These are phyloP conservation scores for Folsomia candida DNA, from an alignment of 2,888 invertebrate genomes.

Conservation along the genomic window DNA sequence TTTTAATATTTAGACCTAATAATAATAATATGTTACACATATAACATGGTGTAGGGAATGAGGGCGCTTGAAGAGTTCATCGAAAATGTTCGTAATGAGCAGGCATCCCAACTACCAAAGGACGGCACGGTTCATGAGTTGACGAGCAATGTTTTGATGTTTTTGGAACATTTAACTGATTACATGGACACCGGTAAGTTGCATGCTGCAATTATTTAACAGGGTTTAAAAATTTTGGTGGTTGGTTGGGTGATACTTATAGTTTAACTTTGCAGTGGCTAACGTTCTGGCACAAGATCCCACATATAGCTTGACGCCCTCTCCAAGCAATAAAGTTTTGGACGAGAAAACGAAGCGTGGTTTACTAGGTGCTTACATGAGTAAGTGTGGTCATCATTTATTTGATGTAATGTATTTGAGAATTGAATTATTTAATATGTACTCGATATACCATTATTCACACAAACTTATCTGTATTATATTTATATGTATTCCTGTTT, in stretches of 20 bases:
- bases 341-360: conserved; percentile 63
- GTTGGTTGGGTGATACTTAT: no score
- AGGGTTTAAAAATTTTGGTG: no score
- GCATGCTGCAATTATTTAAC: no score
- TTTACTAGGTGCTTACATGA: conserved; percentile 76
- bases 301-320: conserved; percentile 52
- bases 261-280: no score
- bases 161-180: conserved; percentile 79
- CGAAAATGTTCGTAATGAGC: conserved; percentile 77
- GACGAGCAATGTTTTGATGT: conserved; percentile 89
- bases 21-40: no score
- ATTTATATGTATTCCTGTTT: conserved; percentile 13
- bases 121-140: conserved; percentile 98
- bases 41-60: conserved; percentile 71
- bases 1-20: neutral
- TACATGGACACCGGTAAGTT: conserved; percentile 76
- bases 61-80: conserved; percentile 90
- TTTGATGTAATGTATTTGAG: no score
- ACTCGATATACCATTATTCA: neutral
- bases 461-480: neutral
- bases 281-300: conserved; percentile 64
- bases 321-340: conserved; percentile 52
- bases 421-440: neutral
- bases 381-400: conserved; percentile 58
- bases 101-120: conserved; percentile 78